A percentile compares a stretch with the other conserved stretches of the same genome.
These are phyloP conservation scores for Bergia sp. DNA, from an alignment of 92 coral and sea anemone genomes.

Conservation along the genomic window DNA sequence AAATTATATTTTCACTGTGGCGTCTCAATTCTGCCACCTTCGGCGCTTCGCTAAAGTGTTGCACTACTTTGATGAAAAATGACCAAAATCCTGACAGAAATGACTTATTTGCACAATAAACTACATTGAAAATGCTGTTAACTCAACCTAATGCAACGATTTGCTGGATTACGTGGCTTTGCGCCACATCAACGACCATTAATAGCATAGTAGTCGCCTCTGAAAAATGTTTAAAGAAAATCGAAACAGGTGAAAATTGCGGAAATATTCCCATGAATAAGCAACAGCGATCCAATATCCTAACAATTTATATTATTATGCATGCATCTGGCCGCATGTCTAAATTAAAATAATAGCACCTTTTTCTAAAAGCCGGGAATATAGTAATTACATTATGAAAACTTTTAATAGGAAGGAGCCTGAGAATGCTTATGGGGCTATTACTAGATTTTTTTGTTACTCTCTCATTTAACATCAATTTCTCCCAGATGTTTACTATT, in stretches of 20 bases:
- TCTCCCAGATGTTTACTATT: conserved; percentile 6
- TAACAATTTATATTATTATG: conserved; percentile 36
- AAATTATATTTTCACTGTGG: conserved; percentile 30
- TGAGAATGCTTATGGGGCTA: conserved; percentile 18
- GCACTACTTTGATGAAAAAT: conserved; percentile 23
- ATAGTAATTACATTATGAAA: conserved; percentile 44
- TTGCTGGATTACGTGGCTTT: conserved; percentile 44
- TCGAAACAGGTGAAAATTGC: conserved; percentile 31
- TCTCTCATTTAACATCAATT: conserved; percentile 43
- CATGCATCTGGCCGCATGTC: conserved; percentile 37
- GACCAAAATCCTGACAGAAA: conserved; percentile 7
- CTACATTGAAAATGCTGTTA: conserved; percentile 28
- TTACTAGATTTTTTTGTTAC: conserved; percentile 38
- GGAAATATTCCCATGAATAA: conserved; percentile 49
- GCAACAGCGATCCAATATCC: conserved; percentile 47
- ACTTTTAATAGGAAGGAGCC: conserved; percentile 41
- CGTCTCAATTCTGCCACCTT: conserved; percentile 37
- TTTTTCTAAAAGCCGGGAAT: conserved; percentile 43
- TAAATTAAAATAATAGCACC: conserved; percentile 45
- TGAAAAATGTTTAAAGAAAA: conserved; percentile 45
- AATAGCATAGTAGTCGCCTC: conserved; percentile 37
- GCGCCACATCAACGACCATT: conserved; percentile 37
- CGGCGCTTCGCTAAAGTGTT: conserved; percentile 25
- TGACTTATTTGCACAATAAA: conserved; percentile 43
- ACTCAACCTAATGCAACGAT: conserved; percentile 36